These are phyloP conservation scores for Montipora capricornis DNA, from an alignment of 64 coral and sea anemone species.

Conservation along the genomic window DNA sequence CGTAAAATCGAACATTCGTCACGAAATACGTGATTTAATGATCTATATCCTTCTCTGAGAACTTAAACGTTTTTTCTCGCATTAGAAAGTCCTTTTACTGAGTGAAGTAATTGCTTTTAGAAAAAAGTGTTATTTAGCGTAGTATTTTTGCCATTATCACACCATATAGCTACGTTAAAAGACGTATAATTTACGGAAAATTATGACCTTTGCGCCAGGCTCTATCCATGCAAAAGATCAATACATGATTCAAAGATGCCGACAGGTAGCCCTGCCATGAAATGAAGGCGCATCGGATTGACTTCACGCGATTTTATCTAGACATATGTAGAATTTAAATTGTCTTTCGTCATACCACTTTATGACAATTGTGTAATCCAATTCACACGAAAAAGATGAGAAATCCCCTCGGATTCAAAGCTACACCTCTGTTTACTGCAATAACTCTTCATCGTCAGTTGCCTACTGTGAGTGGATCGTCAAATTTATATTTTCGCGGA, in stretches of 20 bases:
- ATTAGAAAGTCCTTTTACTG: neutral
- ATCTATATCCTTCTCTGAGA: neutral
- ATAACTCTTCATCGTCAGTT: neutral
- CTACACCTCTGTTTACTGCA: slow-evolving; percentile 31
- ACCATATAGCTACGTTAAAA: neutral
- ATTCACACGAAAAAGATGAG: neutral
- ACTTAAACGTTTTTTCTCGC: neutral
- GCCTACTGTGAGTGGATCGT: slow-evolving; percentile 1
- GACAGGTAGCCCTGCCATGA: no score
- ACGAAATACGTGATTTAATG: neutral
- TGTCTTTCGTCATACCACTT: neutral
- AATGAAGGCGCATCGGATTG: neutral
- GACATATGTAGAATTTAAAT: neutral
- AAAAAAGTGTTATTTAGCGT: no score
- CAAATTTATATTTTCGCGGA: neutral
- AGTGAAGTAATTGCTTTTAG: no score
- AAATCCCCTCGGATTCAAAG: neutral
- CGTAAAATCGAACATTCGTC: neutral
- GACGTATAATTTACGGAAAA: neutral
- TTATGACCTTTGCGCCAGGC: neutral
- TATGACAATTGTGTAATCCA: slow-evolving; percentile 16
- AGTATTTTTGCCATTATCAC: neutral
- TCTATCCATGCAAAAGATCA: neutral
- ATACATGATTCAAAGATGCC: no score
- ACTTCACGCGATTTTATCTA: neutral